Base-by-base conservation (phyloP, 2,888 invertebrate genomes). In the Catocala fraxini region DNA sequence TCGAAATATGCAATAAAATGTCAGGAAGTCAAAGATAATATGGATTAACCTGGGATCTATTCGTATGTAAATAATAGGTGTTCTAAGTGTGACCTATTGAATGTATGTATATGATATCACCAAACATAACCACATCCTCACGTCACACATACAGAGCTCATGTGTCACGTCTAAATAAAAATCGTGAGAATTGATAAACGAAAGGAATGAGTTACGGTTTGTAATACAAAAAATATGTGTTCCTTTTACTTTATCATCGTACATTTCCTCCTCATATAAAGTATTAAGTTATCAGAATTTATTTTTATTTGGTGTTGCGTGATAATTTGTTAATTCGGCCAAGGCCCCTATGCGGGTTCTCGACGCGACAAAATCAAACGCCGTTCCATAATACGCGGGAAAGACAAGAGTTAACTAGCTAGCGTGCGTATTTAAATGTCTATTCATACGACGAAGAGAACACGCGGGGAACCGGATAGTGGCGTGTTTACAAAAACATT, bases 401-500 rank as follows among this genome's bases (percentile, higher is more conserved):
- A 65, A 58, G 48, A 52, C 41, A 60, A 70, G 64, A 63, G 25
- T 63, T 48, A 56, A 68, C 41, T 68, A 60, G 59, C 52, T 45
- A 51, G 39, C 56, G 47, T 60, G 55, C 57, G 11, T 39, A 59
- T 46, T 51, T 51, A 60, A 57, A 58, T 61, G 52, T 51, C 53
- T 65, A 64, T 70, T 68, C 56, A 63, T 56, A 56, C 34, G 48
- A 45, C 34, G 48, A 45, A 47, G 58, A 63, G 62, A 70, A 65
- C 61, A 69, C 68, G 68, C 71, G 67, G 75, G 25, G 64, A 70
- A 79, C 72, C 75, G 76, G 77, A 79, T 82, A 80, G 77, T 68
- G 63, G 71, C 70, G 68, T 89, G 88, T 89, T 89, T 89, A 89
- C 87, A 85, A 85, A 88, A 85, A 84, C 87, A 86, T 87, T 84